Evolutionary conservation across 1,140 invertebrate genomes (phyloP), one percentile per base, ranked within the genome.

Genomic region (Drosophila ananassae): DNA sequence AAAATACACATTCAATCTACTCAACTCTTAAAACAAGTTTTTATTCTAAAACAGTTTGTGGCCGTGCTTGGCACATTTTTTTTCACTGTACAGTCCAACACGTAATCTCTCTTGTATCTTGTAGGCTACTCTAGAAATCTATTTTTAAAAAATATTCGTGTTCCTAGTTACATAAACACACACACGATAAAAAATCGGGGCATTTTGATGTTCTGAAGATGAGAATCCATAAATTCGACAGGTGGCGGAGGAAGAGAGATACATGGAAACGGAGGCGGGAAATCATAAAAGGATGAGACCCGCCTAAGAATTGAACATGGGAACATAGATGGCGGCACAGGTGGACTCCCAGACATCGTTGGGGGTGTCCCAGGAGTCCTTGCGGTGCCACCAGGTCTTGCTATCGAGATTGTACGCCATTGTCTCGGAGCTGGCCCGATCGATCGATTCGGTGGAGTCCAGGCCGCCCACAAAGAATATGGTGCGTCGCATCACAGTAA

Each of bases 391-490:
- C 57, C 91, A 90, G 17, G 93, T 92, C 10, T 92, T 94, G 47
- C 93, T 94, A 37, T 87, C 83, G 64, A 95, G 87, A 87, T 95
- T 93, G 73, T 94, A 95, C 67, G 93, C 94, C 89, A 95, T 94
- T 3, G 95, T 94, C 9, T 93, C 93, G 17, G 94, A 94, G 8
- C 94, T 95, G 54, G 94, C 94, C 25, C 94, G 93, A 87, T 95
- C 94, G 76, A 95, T 95, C 61, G 94, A 94, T 34, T 93, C 93
- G 67, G 95, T 94, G 41, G 94, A 94, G 63, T 94, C 93, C 79
- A 95, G 95, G 0, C 95, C 96, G 8, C 96, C 96, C 72, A 96
- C 94, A 59, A 96, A 94, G 89, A 95, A 95, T 2, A 96, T 93
- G 74, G 93, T 94, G n/a, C 92, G 91, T n/a, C 93, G 92, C 32